phyloP scores from a whole-genome alignment of 2,113 vertebrate species.

The Caranx melampygus region DNA sequence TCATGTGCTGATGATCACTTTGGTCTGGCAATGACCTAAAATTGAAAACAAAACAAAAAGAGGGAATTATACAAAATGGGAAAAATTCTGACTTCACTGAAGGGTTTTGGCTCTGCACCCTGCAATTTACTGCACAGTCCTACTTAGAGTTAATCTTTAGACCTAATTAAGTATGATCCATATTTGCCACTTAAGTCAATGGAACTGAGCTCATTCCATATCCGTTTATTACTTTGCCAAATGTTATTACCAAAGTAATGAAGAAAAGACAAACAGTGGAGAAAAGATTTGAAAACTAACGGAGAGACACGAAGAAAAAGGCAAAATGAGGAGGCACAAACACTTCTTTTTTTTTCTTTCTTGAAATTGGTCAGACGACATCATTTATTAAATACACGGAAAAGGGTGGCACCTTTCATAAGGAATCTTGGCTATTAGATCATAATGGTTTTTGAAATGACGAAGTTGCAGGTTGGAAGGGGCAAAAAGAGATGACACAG shows the following conservation, averaged over 20 bases:
- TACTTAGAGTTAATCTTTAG: constrained; percentile 70
- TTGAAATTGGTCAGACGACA: not conserved
- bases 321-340: not conserved
- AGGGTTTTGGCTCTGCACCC: constrained; percentile 38
- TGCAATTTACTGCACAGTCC: constrained; percentile 56
- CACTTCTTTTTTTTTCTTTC: not conserved
- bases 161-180: constrained; percentile 67
- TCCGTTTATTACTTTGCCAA: constrained; percentile 61
- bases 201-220: constrained; percentile 53
- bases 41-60: constrained; percentile 33
- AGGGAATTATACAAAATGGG: constrained; percentile 22
- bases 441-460: constrained; percentile 22
- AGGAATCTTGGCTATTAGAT: not conserved
- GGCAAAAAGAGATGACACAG: constrained; percentile 31
- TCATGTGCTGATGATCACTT: constrained; percentile 29
- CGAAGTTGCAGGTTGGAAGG: constrained; percentile 38
- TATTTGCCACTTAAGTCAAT: constrained; percentile 55
- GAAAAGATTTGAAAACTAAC: constrained; percentile 44
- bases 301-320: constrained; percentile 2
- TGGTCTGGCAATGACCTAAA: constrained; percentile 20
- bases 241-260: constrained; percentile 51
- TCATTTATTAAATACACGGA: constrained; percentile 20
- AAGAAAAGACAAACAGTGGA: constrained; percentile 47
- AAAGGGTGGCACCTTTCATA: not conserved
- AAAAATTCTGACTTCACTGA: constrained; percentile 32